A percentile compares a stretch with the other conserved stretches of the same genome.
Conservation (phyloP, 2,888 invertebrate species). For the Opisthograptis luteolata region DNA sequence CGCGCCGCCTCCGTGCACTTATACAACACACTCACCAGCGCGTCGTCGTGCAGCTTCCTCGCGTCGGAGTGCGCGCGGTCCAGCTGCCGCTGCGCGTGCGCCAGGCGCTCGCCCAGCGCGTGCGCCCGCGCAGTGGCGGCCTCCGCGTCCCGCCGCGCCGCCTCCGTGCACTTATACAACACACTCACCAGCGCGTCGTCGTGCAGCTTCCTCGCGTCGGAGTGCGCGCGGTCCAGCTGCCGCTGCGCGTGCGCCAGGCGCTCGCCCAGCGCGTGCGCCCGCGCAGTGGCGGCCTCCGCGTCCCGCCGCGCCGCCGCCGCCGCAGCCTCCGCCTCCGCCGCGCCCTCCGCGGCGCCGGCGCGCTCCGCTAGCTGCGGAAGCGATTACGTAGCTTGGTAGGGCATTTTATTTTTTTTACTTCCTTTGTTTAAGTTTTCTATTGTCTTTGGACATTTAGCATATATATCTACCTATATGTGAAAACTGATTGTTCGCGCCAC, state of each 20-base stretch:
- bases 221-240: constrained; percentile 74
- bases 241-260: constrained; percentile 77
- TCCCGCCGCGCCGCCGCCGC: constrained; percentile 69
- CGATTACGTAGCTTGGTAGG: too few relatives aligned
- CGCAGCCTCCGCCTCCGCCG: constrained; percentile 63
- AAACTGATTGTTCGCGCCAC: too few relatives aligned
- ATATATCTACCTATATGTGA: too few relatives aligned
- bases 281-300: constrained; percentile 66
- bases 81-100: constrained; percentile 77
- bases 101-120: constrained; percentile 70
- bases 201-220: constrained; percentile 70
- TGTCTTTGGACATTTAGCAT: too few relatives aligned
- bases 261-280: constrained; percentile 70
- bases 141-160: constrained; percentile 71
- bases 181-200: constrained; percentile 73
- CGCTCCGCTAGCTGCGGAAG: constrained; percentile 50
- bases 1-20: too few relatives aligned
- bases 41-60: constrained; percentile 74
- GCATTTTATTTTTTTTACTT: too few relatives aligned
- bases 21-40: constrained; percentile 65
- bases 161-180: too few relatives aligned
- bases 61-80: constrained; percentile 75
- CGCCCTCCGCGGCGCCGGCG: constrained; percentile 56
- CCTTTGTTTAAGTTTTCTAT: too few relatives aligned
- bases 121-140: constrained; percentile 67